Evolutionary conservation across 2,797 vertebrate genomes (phyloP).

Genomic region (Hirundo rustica): DNA sequence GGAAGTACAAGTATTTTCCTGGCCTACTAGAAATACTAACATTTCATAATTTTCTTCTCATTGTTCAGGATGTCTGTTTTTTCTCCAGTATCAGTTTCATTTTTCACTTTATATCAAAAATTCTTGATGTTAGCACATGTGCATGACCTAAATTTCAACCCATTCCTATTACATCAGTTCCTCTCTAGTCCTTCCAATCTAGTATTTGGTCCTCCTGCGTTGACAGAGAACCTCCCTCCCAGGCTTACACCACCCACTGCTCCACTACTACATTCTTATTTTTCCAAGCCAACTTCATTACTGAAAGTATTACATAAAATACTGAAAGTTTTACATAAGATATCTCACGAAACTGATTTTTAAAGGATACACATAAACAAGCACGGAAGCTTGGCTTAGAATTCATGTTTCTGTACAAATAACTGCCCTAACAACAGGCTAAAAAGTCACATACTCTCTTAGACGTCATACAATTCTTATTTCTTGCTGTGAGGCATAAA

Average conservation of each 20-base stretch:
- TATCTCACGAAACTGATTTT: neutral
- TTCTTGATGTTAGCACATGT: neutral
- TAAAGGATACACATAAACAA: neutral
- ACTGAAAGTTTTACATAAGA: neutral
- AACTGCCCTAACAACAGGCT: neutral
- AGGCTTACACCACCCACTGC: neutral
- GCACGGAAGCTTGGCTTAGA: neutral
- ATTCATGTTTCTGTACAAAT: neutral
- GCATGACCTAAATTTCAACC: conserved; percentile 21
- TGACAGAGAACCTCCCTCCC: neutral
- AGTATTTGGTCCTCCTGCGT: neutral
- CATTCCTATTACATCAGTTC: conserved; percentile 3
- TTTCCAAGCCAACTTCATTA: conserved; percentile 20
- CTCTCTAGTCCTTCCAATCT: conserved; percentile 12
- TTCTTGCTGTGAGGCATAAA: neutral
- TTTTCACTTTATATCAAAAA: conserved; percentile 23
- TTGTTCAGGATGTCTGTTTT: neutral
- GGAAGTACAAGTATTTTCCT: neutral
- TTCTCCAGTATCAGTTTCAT: neutral
- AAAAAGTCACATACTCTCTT: neutral
- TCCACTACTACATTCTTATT: neutral
- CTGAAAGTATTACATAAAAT: conserved; percentile 18
- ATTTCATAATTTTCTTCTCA: neutral
- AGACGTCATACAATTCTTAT: neutral
- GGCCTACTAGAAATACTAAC: neutral